Base-by-base conservation (phyloP, 35 echinoderm and acorn worm species). In the Patiria miniata region DNA sequence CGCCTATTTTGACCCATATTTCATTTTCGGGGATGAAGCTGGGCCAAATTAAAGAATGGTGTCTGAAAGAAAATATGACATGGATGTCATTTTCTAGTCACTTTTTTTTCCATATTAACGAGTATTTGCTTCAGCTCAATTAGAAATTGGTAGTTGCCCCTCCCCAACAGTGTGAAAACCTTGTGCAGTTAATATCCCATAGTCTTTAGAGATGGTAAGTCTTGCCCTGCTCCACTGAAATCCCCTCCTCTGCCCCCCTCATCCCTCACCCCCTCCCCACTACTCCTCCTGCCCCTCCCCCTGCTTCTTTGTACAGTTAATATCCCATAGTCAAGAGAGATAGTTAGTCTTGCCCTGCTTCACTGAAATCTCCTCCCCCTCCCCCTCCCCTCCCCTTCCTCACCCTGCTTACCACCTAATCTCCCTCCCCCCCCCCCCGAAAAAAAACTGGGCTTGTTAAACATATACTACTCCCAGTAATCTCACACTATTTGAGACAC, bases 1-100 rank as follows among this genome's bases (percentile, higher is more conserved):
- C 61, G 34, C 61, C 61, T 30, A 69, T 29, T 34, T 69, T 69
- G 5, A 69, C 61, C 61, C 61, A 69, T 23, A 69, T 69, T 34
- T 69, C 61, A 34, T 69, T 34, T 30, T 7, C 61, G 14, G 61
- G 61, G 34, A 69, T 69, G 12, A 69, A 69, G 61, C 61, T 34
- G 34, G 19, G 61, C 61, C 61, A 69, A 30, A 32, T 68, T 68
- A 68, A 23, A 8, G 60, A 68, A 7, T 32, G 21, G 30, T 68
- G 21, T 68, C 60, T 68, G 14, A 7, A 68, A 32, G 22, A n/a
- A 68, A 68, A 68, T 8, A 23, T 21, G 22, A 68, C 8, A 21
- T n/a, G 30, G 8, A 19, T 0, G n/a, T 68, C 1, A 68, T 23
- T 4, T 68, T 68, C 30, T 68, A 3, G 21, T 68, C 1, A 68